Conservation (phyloP, 2,113 vertebrate species). For the Serilophus lunatus region DNA sequence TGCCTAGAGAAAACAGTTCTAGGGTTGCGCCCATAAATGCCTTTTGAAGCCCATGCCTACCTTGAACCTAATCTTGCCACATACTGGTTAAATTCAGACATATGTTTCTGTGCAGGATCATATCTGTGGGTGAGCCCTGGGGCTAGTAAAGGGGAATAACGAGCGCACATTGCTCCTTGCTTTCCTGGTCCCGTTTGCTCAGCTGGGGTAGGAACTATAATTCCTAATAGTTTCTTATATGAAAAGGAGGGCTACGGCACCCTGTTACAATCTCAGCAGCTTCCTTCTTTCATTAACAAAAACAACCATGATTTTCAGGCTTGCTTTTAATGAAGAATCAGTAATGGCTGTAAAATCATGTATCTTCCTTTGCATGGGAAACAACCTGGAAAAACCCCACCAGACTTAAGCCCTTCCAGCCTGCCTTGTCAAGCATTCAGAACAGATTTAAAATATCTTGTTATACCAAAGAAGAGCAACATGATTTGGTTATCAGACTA, state of each 20-base stretch:
- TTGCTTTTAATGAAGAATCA: neutral
- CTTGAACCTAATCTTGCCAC: neutral
- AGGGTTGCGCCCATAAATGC: neutral
- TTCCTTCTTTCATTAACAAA: neutral
- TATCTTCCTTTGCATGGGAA: neutral
- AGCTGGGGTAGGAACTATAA: neutral
- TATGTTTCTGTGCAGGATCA: neutral
- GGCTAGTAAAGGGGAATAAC: neutral
- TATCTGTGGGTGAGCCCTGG: neutral
- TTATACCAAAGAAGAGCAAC: neutral
- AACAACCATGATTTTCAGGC: rapidly evolving
- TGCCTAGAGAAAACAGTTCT: neutral
- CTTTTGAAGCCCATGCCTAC: neutral
- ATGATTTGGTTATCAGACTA: neutral
- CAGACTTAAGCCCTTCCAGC: neutral
- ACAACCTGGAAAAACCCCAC: neutral
- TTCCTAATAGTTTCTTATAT: neutral
- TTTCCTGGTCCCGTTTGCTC: neutral
- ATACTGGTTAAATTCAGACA: neutral
- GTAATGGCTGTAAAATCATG: neutral
- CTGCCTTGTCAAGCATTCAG: neutral
- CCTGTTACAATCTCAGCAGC: neutral
- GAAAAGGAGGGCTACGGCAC: neutral
- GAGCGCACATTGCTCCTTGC: neutral
- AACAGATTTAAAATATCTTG: neutral